Evolutionary conservation across 2,113 vertebrate species (phyloP), one percentile per base, ranked within the genome.

Genomic region (Rhodinocichla rosea): DNA sequence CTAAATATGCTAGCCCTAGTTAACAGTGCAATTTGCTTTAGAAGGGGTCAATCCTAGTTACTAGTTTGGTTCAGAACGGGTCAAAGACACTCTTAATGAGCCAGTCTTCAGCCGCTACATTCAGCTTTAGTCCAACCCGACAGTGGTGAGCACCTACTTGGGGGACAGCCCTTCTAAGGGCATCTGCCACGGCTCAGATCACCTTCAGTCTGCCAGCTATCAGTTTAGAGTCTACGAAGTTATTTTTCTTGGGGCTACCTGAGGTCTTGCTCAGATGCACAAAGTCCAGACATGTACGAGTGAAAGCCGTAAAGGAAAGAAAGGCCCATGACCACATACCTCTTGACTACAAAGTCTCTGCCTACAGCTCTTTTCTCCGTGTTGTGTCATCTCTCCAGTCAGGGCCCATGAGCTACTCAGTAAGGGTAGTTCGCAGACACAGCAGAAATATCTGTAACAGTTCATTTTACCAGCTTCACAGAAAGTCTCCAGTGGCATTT

Each of bases 241-340:
- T 53, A 10, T 45, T 45, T 83, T 59, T 32, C 49, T 27, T 44
- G 10, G 23, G 18, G 24, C 57, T 55, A 62, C 57, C 11, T 28
- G 13, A 44, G 16, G 14, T 59, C 42, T 57, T 39, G n/a, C 35
- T 69, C 28, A 55, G 16, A 59, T 23, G 20, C 42, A 35, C 49
- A 78, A 30, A 47, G 69, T 19, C 26, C 4, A 3, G 44, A 10
- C 18, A 7, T 0, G 12, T 14, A 56, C 1, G 11, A 49, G 21
- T 4, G 28, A 79, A 70, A 92, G 27, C 37, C 47, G 11, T 49
- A 26, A 35, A 52, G 20, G 17, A 63, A 83, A 83, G 39, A 67
- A 63, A 35, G 27, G 37, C 6, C 19, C 22, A 3, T 4, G 22
- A 45, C 10, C 26, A 22, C 26, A 1, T 42, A 71, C 18, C 60